phyloP scores from a whole-genome alignment of 2,797 vertebrate species.

The Gephyroberyx darwinii region DNA sequence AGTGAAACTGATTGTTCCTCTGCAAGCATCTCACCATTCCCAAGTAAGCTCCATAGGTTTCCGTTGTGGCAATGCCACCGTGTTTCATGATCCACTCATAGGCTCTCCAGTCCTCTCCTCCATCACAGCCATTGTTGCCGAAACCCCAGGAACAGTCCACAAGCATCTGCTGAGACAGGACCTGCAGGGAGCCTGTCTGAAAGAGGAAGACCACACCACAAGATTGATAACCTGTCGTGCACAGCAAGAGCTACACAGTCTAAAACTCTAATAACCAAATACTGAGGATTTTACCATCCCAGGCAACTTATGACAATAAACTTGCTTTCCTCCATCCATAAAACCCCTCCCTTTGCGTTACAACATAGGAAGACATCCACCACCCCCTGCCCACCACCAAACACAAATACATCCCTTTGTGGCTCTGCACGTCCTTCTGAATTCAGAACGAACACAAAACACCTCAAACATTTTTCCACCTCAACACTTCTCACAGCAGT shows the following conservation, averaged over 20 bases:
- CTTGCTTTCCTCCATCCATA: too few species aligned
- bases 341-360: too few species aligned
- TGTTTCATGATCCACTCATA: slow-evolving; percentile 89
- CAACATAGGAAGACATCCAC: neutral
- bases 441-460: too few species aligned
- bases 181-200: slow-evolving; percentile 81
- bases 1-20: too few species aligned
- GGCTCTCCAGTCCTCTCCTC: slow-evolving; percentile 85
- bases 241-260: neutral
- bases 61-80: slow-evolving; percentile 83
- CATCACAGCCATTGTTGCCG: slow-evolving; percentile 85
- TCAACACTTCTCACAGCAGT: neutral
- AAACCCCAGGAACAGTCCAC: slow-evolving; percentile 87
- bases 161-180: slow-evolving; percentile 87
- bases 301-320: too few species aligned
- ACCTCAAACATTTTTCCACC: too few species aligned
- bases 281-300: too few species aligned
- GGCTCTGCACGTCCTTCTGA: too few species aligned
- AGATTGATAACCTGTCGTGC: neutral
- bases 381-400: neutral
- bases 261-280: too few species aligned
- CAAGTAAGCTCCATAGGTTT: slow-evolving; percentile 83
- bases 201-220: neutral
- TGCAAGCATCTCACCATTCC: slow-evolving; percentile 79
- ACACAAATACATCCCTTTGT: too few species aligned